These are phyloP conservation scores for Stylophora pistillata DNA, from an alignment of 64 coral and sea anemone species.

Conservation along the genomic window DNA sequence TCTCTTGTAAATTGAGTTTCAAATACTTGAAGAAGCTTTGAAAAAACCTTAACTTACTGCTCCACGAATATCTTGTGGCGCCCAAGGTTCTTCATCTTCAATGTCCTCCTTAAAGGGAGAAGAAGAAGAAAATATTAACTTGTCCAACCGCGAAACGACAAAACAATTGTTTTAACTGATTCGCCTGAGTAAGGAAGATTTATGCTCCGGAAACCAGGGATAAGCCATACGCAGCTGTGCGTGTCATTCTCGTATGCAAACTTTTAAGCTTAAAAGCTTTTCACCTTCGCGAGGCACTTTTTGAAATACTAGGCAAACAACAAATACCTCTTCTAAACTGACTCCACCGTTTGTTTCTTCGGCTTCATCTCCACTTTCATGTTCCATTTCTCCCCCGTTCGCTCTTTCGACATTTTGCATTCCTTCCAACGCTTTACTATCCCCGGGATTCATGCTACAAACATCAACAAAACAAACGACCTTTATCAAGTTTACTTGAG, in stretches of 20 bases:
- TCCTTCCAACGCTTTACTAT: conserved; percentile 84
- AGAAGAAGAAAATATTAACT: not conserved
- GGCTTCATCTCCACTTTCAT: conserved; percentile 79
- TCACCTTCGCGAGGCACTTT: no score
- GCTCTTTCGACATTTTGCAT: conserved; percentile 90
- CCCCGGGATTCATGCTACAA: conserved; percentile 79
- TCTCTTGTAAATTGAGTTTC: not conserved
- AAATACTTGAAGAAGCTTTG: not conserved
- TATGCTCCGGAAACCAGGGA: no score
- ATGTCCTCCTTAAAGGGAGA: conserved; percentile 42
- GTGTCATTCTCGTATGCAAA: no score
- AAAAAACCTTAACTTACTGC: conserved; percentile 12
- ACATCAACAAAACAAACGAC: not conserved
- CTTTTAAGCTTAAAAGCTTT: no score
- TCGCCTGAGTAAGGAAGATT: no score
- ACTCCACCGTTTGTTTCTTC: conserved; percentile 69
- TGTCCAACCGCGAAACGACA: no score
- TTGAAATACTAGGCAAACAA: not conserved
- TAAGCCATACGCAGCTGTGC: no score
- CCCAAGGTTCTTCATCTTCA: conserved; percentile 62
- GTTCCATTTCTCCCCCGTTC: conserved; percentile 67
- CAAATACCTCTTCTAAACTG: conserved; percentile 78
- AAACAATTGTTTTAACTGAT: no score
- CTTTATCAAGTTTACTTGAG: not conserved
- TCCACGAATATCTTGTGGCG: conserved; percentile 58